Evolutionary conservation across 2,797 vertebrate species (phyloP).

Genomic region (Bradypodion ventrale): DNA sequence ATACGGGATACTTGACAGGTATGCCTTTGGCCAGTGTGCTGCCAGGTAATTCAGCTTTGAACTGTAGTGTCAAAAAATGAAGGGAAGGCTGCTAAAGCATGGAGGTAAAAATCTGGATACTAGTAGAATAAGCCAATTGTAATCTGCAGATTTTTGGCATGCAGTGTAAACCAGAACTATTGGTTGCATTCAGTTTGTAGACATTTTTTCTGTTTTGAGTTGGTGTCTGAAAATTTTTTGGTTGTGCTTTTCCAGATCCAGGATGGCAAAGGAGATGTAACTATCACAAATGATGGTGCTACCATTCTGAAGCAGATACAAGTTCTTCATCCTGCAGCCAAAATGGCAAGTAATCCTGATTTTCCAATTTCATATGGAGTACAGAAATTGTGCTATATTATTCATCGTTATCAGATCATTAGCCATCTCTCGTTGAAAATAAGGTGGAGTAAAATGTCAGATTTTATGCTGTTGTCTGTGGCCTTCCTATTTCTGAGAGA

Average conservation of each 20-base stretch:
- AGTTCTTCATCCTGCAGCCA: slow-evolving; percentile 96
- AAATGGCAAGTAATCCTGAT: slow-evolving; percentile 83
- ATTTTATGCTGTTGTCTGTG: neutral
- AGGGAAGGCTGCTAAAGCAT: neutral
- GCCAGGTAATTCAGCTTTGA: neutral
- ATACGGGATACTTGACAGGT: no score
- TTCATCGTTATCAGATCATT: neutral
- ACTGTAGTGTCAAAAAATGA: neutral
- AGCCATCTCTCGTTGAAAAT: neutral
- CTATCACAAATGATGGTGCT: slow-evolving; percentile 97
- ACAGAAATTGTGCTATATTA: neutral
- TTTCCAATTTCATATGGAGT: neutral
- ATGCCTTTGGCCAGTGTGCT: no score
- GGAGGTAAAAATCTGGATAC: neutral
- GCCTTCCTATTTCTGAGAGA: neutral
- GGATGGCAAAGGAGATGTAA: slow-evolving; percentile 98
- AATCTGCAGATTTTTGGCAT: neutral
- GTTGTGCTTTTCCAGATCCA: slow-evolving; percentile 83
- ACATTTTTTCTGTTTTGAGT: neutral
- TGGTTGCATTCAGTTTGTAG: neutral
- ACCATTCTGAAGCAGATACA: slow-evolving; percentile 99
- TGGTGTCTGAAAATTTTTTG: neutral
- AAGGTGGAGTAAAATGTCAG: neutral
- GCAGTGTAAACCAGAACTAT: neutral
- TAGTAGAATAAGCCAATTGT: neutral